These are phyloP conservation scores for Lethrus apterus DNA, from an alignment of 1,140 invertebrate species.

Conservation along the genomic window DNA sequence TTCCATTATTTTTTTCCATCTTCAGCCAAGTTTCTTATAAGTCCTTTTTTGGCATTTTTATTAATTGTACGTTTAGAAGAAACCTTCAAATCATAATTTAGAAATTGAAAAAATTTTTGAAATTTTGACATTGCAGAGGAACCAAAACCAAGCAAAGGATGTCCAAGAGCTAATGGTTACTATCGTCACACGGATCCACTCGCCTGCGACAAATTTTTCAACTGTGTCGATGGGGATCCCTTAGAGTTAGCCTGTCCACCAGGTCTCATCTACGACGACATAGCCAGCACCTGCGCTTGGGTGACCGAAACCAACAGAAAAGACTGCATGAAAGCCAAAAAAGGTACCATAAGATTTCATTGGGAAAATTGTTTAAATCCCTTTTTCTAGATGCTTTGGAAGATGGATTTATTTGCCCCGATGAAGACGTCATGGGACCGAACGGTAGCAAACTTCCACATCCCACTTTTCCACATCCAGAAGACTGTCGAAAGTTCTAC, in stretches of 20 bases:
- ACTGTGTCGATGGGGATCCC: slow-evolving; percentile 69
- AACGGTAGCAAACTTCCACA: slow-evolving; percentile 65
- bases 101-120: too few relatives aligned
- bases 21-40: too few relatives aligned
- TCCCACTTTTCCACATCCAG: slow-evolving; percentile 72
- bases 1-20: too few relatives aligned
- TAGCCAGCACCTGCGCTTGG: slow-evolving; percentile 69
- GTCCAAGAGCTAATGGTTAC: slow-evolving; percentile 73
- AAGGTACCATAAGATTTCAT: slow-evolving; percentile 41
- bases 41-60: too few relatives aligned
- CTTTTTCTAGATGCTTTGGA: slow-evolving; percentile 52
- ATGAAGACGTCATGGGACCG: slow-evolving; percentile 58
- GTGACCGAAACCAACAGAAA: slow-evolving; percentile 50
- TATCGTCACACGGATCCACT: slow-evolving; percentile 70
- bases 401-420: slow-evolving; percentile 72
- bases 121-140: slow-evolving; percentile 56
- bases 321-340: slow-evolving; percentile 55
- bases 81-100: too few relatives aligned
- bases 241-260: slow-evolving; percentile 68
- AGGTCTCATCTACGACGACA: slow-evolving; percentile 68
- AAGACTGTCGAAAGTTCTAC: slow-evolving; percentile 80
- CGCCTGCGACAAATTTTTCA: slow-evolving; percentile 75
- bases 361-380: not conserved
- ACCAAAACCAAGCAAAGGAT: slow-evolving; percentile 60
- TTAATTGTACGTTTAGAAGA: too few relatives aligned